phyloP scores from a whole-genome alignment of 2,113 vertebrate genomes.

The Mustelus asterias region DNA sequence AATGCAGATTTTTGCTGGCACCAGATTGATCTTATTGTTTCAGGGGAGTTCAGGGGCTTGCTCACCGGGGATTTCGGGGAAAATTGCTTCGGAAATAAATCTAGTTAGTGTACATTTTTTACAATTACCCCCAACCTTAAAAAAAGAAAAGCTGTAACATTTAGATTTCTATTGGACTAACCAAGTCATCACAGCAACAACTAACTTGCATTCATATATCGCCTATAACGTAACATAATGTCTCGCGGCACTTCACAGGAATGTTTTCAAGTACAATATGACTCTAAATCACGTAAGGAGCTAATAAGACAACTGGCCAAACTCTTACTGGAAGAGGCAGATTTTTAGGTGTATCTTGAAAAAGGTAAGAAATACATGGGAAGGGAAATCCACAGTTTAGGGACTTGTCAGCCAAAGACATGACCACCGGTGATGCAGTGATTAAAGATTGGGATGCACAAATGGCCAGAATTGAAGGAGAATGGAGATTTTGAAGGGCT shows the following conservation, averaged over 20 bases:
- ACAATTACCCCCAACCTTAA: neutral
- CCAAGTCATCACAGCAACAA: neutral
- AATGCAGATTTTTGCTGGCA: neutral
- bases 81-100: neutral
- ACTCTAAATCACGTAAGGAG: neutral
- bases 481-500: neutral
- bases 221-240: neutral
- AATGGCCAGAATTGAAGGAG: neutral
- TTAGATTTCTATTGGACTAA: conserved; percentile 8
- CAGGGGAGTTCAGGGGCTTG: neutral
- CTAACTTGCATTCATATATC: neutral
- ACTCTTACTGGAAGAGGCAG: neutral
- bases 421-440: neutral
- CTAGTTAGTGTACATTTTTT: neutral
- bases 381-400: no score
- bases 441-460: neutral
- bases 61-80: neutral
- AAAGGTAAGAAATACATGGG: neutral
- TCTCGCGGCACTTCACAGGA: neutral
- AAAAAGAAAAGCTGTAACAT: neutral
- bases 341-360: neutral
- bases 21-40: neutral
- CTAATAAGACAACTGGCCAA: neutral
- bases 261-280: neutral
- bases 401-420: neutral